These are phyloP conservation scores for Spialia ferax DNA, from an alignment of 2,888 invertebrate species.

Conservation along the genomic window DNA sequence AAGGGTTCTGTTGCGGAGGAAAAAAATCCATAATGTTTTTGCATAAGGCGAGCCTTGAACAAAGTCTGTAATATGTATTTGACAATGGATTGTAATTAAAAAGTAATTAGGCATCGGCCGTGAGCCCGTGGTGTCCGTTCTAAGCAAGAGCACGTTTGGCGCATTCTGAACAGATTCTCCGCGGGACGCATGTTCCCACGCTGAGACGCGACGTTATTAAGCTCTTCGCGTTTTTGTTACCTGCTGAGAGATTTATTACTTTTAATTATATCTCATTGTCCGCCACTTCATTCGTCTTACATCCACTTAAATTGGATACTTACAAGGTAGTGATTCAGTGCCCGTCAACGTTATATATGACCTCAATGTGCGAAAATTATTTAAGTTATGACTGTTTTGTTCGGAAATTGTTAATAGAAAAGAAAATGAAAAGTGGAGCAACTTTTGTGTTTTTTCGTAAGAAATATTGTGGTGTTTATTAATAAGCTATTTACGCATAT, in stretches of 20 bases:
- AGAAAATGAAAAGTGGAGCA: not conserved
- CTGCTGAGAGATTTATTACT: conserved; percentile 86
- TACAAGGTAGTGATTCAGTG: conserved; percentile 70
- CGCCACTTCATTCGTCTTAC: conserved; percentile 73
- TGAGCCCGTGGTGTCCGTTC: conserved; percentile 69
- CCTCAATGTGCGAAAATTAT: conserved; percentile 4
- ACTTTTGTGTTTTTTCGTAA: not conserved
- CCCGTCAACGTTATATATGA: conserved; percentile 50
- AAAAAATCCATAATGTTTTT: conserved; percentile 1
- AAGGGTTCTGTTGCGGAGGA: not conserved
- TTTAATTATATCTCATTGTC: conserved; percentile 86
- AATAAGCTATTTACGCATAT: too few species aligned
- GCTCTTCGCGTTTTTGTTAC: conserved; percentile 84
- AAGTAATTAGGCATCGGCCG: conserved; percentile 66
- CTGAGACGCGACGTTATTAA: conserved; percentile 84
- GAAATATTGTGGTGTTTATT: too few species aligned
- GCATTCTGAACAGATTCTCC: conserved; percentile 48
- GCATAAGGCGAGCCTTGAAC: not conserved
- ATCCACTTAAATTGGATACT: conserved; percentile 78
- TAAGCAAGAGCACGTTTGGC: conserved; percentile 55
- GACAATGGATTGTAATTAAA: conserved; percentile 65
- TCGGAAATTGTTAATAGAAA: not conserved
- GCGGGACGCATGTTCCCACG: conserved; percentile 69
- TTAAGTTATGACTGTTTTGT: not conserved
- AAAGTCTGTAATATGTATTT: conserved; percentile 42